Conservation (phyloP, 2,113 vertebrate species). For the Cryptomyrus ogoouensis region DNA sequence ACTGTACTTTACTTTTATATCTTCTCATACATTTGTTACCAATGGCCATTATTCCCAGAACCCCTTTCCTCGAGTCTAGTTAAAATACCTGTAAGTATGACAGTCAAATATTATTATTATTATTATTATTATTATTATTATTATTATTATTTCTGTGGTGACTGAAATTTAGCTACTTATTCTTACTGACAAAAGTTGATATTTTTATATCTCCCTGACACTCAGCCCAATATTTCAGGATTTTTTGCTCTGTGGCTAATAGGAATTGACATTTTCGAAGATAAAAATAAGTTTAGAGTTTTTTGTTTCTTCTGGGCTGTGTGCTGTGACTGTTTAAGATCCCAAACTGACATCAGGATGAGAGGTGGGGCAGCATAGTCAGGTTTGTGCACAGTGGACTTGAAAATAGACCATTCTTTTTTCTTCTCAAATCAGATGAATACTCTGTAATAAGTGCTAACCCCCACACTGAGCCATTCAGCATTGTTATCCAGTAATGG, state of each 20-base stretch:
- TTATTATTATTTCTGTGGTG: neutral
- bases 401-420: neutral
- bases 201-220: neutral
- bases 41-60: neutral
- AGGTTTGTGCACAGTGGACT: neutral
- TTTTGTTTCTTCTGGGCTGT: neutral
- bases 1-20: neutral
- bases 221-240: neutral
- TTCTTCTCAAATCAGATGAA: neutral
- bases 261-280: neutral
- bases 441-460: neutral
- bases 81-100: neutral
- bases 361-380: neutral
- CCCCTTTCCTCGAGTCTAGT: neutral
- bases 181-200: neutral
- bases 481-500: neutral
- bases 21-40: neutral
- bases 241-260: neutral
- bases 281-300: neutral
- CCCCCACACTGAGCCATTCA: neutral
- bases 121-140: neutral
- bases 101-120: neutral
- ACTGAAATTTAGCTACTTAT: neutral
- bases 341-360: neutral
- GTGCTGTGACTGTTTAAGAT: neutral